Conservation (phyloP, 2,797 vertebrate genomes). For the Micromesistius poutassou region DNA sequence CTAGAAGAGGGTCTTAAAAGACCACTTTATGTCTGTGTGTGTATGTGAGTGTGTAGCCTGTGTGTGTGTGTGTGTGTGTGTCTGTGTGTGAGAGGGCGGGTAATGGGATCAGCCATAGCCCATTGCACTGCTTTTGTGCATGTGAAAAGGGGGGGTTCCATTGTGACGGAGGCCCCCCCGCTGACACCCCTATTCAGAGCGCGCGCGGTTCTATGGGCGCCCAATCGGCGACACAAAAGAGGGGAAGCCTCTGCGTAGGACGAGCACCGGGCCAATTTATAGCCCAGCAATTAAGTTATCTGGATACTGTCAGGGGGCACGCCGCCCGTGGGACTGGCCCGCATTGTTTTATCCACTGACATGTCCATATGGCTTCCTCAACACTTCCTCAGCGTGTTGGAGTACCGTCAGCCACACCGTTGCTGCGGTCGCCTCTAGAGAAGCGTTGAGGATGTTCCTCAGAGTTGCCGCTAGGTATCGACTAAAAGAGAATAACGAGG, state of each 20-base stretch:
- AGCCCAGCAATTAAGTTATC: slow-evolving; percentile 12
- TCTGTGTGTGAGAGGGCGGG: slow-evolving; percentile 31
- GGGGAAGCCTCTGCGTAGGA: neutral
- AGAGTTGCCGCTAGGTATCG: neutral
- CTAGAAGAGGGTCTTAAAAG: neutral
- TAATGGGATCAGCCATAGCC: slow-evolving; percentile 65
- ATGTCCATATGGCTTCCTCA: neutral
- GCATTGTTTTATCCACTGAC: neutral
- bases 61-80: slow-evolving; percentile 13
- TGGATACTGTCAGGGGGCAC: neutral
- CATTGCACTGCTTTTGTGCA: slow-evolving; percentile 52
- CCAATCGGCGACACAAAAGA: neutral
- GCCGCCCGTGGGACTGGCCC: neutral
- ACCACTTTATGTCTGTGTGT: slow-evolving; percentile 11
- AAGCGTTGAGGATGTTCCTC: neutral
- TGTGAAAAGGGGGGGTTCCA: slow-evolving; percentile 58
- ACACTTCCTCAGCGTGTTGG: too few relatives aligned
- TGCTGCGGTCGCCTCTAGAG: neutral
- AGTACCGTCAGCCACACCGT: neutral
- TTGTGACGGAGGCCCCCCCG: slow-evolving; percentile 62
- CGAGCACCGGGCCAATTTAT: slow-evolving; percentile 4
- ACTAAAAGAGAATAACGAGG: too few relatives aligned
- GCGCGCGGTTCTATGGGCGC: neutral
- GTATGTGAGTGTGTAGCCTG: neutral
- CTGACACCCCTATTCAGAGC: slow-evolving; percentile 22